phyloP scores from a whole-genome alignment of 2,888 invertebrate genomes.

The Chirona hameri region DNA sequence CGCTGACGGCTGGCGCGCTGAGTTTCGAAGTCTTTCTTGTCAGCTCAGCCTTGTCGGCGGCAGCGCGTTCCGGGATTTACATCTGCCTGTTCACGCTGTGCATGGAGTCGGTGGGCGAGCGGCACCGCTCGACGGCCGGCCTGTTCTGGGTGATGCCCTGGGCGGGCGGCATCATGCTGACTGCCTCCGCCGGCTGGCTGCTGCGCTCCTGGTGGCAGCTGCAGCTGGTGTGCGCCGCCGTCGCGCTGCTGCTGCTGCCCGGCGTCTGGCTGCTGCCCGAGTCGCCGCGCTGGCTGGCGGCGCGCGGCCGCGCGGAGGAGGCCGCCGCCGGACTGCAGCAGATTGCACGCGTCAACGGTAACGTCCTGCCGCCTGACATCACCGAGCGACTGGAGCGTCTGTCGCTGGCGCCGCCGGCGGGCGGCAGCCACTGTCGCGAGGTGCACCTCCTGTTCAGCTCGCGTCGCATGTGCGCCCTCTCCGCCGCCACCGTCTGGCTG shows the following conservation, averaged over 20 bases:
- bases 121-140: not conserved
- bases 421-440: not conserved
- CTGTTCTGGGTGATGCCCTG: conserved; percentile 8
- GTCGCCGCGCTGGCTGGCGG: not conserved
- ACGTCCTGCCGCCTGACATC: not conserved
- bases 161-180: not conserved
- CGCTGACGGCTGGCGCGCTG: not conserved
- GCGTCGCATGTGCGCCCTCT: not conserved
- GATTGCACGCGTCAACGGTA: not conserved
- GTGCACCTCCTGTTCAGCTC: not conserved
- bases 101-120: not conserved
- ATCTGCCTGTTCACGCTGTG: conserved; percentile 1
- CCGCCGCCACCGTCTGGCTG: not conserved
- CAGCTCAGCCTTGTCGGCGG: not conserved
- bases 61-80: not conserved
- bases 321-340: not conserved
- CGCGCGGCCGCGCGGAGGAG: not conserved
- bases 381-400: not conserved
- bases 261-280: not conserved
- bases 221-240: conserved; percentile 52
- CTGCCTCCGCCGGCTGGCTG: not conserved
- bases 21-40: not conserved
- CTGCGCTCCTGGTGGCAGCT: conserved; percentile 53
- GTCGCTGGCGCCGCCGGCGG: not conserved
- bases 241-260: conserved; percentile 49